These are phyloP conservation scores for Augochlorella aurata DNA, from an alignment of 2,888 invertebrate species.

Conservation along the genomic window DNA sequence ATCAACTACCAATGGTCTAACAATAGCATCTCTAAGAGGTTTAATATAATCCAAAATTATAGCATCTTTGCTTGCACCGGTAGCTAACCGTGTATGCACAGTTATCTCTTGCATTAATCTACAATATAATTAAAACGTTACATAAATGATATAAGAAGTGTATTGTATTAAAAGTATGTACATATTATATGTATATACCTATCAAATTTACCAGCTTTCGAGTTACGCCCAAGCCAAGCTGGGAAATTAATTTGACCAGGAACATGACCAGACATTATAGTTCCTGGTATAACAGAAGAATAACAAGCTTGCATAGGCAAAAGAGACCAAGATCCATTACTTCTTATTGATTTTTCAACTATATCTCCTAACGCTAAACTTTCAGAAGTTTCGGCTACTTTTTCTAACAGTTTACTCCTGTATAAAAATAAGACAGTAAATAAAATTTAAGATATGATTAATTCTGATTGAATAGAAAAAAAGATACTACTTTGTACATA, in stretches of 20 bases:
- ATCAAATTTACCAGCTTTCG: conserved; percentile 90
- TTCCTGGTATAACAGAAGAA: conserved; percentile 95
- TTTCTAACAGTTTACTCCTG: conserved; percentile 81
- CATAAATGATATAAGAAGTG: not conserved
- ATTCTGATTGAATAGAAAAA: not conserved
- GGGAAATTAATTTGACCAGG: conserved; percentile 94
- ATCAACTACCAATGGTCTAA: conserved; percentile 88
- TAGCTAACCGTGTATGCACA: conserved; percentile 74
- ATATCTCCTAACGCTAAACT: conserved; percentile 93
- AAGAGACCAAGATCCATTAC: conserved; percentile 92
- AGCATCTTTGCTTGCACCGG: conserved; percentile 87
- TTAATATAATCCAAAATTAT: conserved; percentile 95
- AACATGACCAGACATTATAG: conserved; percentile 91
- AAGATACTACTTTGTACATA: conserved; percentile 77
- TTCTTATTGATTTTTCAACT: conserved; percentile 91
- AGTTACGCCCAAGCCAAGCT: conserved; percentile 97
- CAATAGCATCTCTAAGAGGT: conserved; percentile 88
- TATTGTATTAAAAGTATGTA: not conserved
- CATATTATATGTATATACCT: conserved; percentile 83
- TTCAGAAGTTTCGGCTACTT: conserved; percentile 92
- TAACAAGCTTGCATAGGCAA: conserved; percentile 94
- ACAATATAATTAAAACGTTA: conserved; percentile 25
- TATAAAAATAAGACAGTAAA: not conserved
- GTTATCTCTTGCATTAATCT: conserved; percentile 79
- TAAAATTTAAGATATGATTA: not conserved